phyloP scores from a whole-genome alignment of 2,888 invertebrate species.

The Morpho helenor region DNA sequence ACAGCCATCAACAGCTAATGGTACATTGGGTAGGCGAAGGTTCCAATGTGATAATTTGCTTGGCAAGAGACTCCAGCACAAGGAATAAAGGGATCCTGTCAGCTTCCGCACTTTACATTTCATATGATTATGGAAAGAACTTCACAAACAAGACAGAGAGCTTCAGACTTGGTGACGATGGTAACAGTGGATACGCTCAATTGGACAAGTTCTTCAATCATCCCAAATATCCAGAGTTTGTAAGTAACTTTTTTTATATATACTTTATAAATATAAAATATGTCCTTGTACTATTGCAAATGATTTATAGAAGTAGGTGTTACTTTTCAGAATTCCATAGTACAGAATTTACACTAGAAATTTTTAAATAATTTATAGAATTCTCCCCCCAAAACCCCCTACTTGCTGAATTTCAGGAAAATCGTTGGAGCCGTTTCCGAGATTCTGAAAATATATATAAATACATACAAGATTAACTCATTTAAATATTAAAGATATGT shows the following conservation, averaged over 20 bases:
- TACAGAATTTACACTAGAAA: too few relatives aligned
- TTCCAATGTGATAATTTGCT: constrained; percentile 91
- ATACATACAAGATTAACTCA: too few relatives aligned
- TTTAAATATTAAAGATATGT: too few relatives aligned
- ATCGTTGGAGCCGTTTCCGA: too few relatives aligned
- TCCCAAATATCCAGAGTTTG: constrained; percentile 87
- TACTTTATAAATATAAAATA: too few relatives aligned
- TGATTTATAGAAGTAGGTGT: too few relatives aligned
- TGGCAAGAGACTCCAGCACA: constrained; percentile 86
- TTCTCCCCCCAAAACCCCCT: too few relatives aligned
- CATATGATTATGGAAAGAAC: constrained; percentile 91
- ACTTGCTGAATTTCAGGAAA: too few relatives aligned
- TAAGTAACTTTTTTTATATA: constrained; percentile 70
- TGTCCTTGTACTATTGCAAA: too few relatives aligned
- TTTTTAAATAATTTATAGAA: too few relatives aligned
- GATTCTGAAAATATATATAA: too few relatives aligned
- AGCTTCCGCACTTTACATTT: constrained; percentile 90
- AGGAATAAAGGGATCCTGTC: constrained; percentile 76
- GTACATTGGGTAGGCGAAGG: constrained; percentile 96
- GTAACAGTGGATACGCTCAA: constrained; percentile 80
- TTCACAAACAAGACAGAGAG: constrained; percentile 86
- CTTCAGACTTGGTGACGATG: constrained; percentile 78
- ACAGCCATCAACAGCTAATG: constrained; percentile 92
- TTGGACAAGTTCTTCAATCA: constrained; percentile 92
- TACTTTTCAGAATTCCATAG: too few relatives aligned